These are phyloP conservation scores for Caenorhabditis doughertyi DNA, from an alignment of 2,888 invertebrate genomes.

Conservation along the genomic window DNA sequence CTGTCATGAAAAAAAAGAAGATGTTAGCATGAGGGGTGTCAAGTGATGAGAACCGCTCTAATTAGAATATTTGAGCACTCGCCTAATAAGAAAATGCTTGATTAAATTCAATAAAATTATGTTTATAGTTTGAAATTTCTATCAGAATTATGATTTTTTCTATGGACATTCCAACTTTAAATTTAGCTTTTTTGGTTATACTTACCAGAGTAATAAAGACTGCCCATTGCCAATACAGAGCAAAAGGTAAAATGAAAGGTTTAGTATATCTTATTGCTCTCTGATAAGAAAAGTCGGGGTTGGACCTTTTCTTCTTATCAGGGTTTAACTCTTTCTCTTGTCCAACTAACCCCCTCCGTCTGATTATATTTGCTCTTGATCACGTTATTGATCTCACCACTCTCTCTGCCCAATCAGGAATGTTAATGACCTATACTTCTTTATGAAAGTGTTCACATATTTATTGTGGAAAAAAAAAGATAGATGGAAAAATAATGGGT, in stretches of 20 bases:
- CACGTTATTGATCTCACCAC: conserved; percentile 39
- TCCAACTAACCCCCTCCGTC: not conserved
- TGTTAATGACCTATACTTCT: conserved; percentile 12
- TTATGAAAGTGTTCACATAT: conserved; percentile 6
- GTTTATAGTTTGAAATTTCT: too few relatives aligned
- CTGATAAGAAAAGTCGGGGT: conserved; percentile 33
- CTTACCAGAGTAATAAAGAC: conserved; percentile 47
- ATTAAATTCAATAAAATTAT: too few relatives aligned
- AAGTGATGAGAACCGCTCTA: too few relatives aligned
- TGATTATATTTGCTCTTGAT: conserved; percentile 51
- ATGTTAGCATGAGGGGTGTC: too few relatives aligned
- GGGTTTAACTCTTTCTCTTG: conserved; percentile 1
- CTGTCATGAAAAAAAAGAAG: too few relatives aligned
- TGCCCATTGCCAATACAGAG: conserved; percentile 10
- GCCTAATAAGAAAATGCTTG: too few relatives aligned
- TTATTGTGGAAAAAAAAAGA: conserved; percentile 31
- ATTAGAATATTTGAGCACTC: too few relatives aligned
- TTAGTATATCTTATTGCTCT: not conserved
- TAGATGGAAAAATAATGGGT: not conserved
- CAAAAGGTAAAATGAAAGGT: not conserved
- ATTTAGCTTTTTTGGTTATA: not conserved
- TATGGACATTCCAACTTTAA: not conserved
- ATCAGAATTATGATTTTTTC: not conserved
- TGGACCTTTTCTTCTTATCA: conserved; percentile 50
- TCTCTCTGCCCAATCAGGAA: not conserved